Percentiles rank a stretch among this genome's conserved stretches.
Conservation (phyloP, 1,140 invertebrate species). For the Platorchestia sp. region DNA sequence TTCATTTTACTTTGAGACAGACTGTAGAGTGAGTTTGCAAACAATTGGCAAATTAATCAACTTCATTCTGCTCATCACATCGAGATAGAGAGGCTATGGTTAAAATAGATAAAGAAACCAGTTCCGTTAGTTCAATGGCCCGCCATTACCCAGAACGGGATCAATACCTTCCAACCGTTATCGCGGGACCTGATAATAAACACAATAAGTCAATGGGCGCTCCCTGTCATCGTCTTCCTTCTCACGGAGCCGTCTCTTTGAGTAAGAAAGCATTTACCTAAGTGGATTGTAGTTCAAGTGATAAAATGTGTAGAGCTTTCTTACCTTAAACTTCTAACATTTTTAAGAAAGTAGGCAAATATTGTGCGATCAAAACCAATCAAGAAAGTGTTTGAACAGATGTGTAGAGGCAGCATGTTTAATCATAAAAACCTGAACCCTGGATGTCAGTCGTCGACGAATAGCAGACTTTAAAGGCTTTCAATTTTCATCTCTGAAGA, state of each 20-base stretch:
- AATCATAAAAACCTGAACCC: no score
- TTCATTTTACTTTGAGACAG: no score
- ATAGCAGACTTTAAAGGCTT: no score
- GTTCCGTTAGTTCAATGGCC: background rate
- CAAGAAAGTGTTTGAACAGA: no score
- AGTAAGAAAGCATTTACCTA: background rate
- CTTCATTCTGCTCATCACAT: background rate
- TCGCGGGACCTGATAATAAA: background rate
- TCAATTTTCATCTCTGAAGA: no score
- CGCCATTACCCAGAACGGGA: background rate
- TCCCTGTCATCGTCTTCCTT: background rate
- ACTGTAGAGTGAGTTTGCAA: background rate
- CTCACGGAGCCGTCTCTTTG: background rate
- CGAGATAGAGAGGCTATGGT: background rate
- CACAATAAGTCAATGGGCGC: background rate
- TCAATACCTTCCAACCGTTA: background rate
- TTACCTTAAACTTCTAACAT: background rate
- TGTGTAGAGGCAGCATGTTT: no score
- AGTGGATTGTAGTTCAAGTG: background rate
- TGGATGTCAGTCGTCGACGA: no score
- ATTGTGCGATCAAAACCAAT: no score
- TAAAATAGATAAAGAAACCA: background rate
- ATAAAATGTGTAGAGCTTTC: background rate
- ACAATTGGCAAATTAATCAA: background rate
- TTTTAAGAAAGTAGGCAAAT: background rate